Evolutionary conservation across 2,797 vertebrate species (phyloP).

Genomic region (Acanthiza pusilla): DNA sequence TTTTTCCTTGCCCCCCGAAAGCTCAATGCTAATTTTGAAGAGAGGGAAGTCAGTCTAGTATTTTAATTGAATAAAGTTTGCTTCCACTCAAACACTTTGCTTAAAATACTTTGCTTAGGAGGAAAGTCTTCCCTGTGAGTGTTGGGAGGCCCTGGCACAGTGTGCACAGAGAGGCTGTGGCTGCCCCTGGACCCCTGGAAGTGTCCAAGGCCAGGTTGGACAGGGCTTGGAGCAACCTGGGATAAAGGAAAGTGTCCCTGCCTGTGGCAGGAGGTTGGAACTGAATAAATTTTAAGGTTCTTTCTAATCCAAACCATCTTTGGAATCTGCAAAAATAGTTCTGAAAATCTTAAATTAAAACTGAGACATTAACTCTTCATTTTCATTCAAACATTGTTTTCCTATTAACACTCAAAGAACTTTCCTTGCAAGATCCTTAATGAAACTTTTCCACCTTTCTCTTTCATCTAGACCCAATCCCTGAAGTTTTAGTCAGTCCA

Average conservation of each 20-base stretch:
- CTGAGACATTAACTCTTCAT: background rate
- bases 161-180: background rate
- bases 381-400: background rate
- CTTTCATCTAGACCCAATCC: background rate
- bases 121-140: background rate
- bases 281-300: background rate
- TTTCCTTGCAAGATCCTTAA: background rate
- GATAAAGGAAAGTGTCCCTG: background rate
- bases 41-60: accelerated
- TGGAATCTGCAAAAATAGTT: background rate
- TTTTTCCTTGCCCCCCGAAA: background rate
- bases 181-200: background rate
- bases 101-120: background rate
- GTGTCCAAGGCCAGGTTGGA: background rate
- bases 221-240: accelerated
- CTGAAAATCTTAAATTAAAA: background rate
- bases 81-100: background rate
- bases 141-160: accelerated
- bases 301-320: background rate
- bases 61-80: background rate
- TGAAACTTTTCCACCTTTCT: background rate
- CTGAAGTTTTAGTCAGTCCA: background rate
- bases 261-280: accelerated
- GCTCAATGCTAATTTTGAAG: background rate
- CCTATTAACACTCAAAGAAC: background rate